Base-by-base conservation (phyloP, 1,140 invertebrate species). In the Phortica variegata region DNA sequence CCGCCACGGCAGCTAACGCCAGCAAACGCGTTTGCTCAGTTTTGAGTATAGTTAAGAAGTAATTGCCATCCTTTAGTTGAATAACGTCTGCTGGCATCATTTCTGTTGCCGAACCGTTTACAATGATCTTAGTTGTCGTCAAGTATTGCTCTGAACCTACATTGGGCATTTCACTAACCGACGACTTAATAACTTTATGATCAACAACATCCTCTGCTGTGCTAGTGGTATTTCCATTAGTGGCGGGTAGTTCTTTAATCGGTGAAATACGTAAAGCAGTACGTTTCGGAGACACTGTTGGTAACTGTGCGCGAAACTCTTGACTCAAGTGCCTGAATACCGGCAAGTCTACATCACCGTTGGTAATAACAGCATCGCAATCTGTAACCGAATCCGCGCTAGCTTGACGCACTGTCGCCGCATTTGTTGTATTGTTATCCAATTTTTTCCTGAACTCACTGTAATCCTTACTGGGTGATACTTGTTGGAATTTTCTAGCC, bases 281-380 rank as follows among this genome's bases (percentile, higher is more conserved):
- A 8, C 66, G 52, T 63, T 85, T 82, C 1, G 83, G 82, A 47
- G 82, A 85, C 3, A 87, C 77, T 7, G 88, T 83, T 1, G 87
- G 85, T 34, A 93, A 73, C 73, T 93, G 90, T 2, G 89, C 87
- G 6, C 89, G 79, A 66, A 93, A 93, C 69, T 93, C 90, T 1
- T 90, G 87, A 56, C 87, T 80, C 38, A 93, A 70, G 73, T 91
- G 88, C 76, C 88, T 81, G 43, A 93, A 77, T 10, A 93, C 90
- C 5, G 88, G 89, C 39, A 90, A 69, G 47, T 75, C 72, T 5
- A 63, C 45, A 15, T 58, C 58, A 0, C 52, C 65, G 29, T 49
- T 56, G 15, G 47, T 34, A 0, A 10, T 41, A 21, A 15, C 6
- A n/a, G 15, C 3, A 49, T 32, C 3, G 44, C 3, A 8, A 49